Base-by-base conservation (phyloP, 1,140 invertebrate species). In the Leucophenga varia region DNA sequence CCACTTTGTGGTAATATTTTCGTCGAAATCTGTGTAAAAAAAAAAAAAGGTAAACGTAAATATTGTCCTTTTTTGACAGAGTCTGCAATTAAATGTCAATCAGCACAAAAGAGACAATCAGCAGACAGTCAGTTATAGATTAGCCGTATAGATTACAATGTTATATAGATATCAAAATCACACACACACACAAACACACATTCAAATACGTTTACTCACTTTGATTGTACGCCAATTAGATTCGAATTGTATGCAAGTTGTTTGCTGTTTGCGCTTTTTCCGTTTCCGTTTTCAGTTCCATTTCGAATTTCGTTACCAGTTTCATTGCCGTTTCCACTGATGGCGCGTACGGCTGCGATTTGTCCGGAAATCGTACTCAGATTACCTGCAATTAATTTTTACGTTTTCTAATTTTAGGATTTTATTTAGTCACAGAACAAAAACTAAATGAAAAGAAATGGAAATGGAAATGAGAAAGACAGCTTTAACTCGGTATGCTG, bases 21-120 rank as follows among this genome's bases (percentile, higher is more conserved):
- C 79, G 75, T 37, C 80, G 70, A 57, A 81, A 81, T 49, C 80
- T 82, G 55, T 49, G 78, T 77, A 22, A 5, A 49, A 20, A n/a
- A 39, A 25, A 36, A 17, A 13, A 30, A 34, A 55, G 31, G 22
- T 9, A 5, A 48, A 35, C 32, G 32, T 34, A 34, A 28, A 36
- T 37, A n/a, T n/a, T n/a, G n/a, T n/a, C n/a, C n/a, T n/a, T n/a
- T n/a, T n/a, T n/a, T n/a, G n/a, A n/a, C n/a, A n/a, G n/a, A n/a
- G 12, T 6, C n/a, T 1, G 20, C 42, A 39, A 45, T 32, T 51
- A 49, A 38, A 32, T 16, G 17, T 21, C 25, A 28, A 41, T 43
- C 45, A 49, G n/a, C 35, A 9, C 1, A 3, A 21, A n/a, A n/a
- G n/a, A n/a, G n/a, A n/a, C n/a, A n/a, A n/a, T n/a, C n/a, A n/a